Evolutionary conservation across 2,797 vertebrate genomes (phyloP).

Genomic region (Sebastiscus tertius): DNA sequence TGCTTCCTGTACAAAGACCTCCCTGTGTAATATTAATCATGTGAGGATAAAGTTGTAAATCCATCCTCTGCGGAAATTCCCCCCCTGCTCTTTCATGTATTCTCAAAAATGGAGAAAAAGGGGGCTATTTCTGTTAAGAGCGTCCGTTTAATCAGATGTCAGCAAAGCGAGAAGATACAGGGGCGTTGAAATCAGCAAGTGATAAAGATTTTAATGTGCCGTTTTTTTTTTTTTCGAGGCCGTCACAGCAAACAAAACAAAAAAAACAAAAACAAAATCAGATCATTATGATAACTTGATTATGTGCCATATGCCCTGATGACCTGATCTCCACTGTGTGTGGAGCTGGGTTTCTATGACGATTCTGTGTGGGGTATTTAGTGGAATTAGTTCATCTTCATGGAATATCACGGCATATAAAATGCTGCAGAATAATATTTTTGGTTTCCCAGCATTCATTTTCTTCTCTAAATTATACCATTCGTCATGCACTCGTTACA

Average conservation of each 20-base stretch:
- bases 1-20: constrained; percentile 85
- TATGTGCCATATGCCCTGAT: constrained; percentile 11
- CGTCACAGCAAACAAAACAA: neutral
- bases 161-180: constrained; percentile 23
- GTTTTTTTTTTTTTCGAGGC: constrained; percentile 24
- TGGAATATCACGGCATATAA: constrained; percentile 72
- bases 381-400: constrained; percentile 78
- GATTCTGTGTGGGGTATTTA: constrained; percentile 73
- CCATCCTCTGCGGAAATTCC: constrained; percentile 81
- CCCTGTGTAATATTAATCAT: constrained; percentile 85
- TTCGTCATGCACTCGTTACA: constrained; percentile 84
- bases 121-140: constrained; percentile 22
- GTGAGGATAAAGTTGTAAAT: constrained; percentile 83
- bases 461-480: constrained; percentile 81
- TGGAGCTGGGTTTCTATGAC: constrained; percentile 18
- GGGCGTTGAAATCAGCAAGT: constrained; percentile 25
- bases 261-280: neutral
- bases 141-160: constrained; percentile 45
- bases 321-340: constrained; percentile 26
- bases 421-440: constrained; percentile 77
- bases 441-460: constrained; percentile 79
- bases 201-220: constrained; percentile 40
- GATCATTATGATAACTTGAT: constrained; percentile 22
- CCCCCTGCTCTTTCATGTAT: constrained; percentile 62
- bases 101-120: constrained; percentile 59